These are phyloP conservation scores for Arrhamphus sclerolepis DNA, from an alignment of 2,797 vertebrate species.

Conservation along the genomic window DNA sequence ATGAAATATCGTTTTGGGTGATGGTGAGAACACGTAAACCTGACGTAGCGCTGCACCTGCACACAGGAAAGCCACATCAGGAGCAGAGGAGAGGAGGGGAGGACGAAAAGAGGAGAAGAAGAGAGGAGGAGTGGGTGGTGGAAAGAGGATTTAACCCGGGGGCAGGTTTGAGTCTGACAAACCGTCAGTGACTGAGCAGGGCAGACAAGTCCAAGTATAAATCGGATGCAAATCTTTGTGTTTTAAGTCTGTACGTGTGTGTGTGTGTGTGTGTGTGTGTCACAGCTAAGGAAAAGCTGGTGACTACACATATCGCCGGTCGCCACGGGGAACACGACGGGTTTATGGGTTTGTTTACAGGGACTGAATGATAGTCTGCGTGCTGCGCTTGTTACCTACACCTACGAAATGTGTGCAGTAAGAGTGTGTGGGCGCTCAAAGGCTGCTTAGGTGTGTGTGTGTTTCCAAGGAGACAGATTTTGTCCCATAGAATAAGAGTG, in stretches of 20 bases:
- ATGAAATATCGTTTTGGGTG: conserved; percentile 42
- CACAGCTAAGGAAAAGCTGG: conserved; percentile 36
- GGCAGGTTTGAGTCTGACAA: conserved; percentile 68
- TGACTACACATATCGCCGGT: conserved; percentile 33
- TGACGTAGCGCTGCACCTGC: conserved; percentile 22
- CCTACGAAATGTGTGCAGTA: conserved; percentile 2
- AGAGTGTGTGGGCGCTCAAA: conserved; percentile 11
- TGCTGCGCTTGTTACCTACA: too few relatives aligned
- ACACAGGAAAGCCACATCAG: conserved; percentile 37
- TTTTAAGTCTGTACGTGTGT: conserved; percentile 40
- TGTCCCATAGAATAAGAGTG: conserved; percentile 60
- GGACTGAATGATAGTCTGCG: too few relatives aligned
- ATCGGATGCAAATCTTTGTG: conserved; percentile 63
- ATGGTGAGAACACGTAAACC: conserved; percentile 31
- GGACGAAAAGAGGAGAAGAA: conserved; percentile 28
- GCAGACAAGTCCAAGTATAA: too few relatives aligned
- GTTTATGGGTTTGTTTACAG: background rate
- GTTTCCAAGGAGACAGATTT: conserved; percentile 64
- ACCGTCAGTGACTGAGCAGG: conserved; percentile 65
- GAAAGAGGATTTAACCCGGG: conserved; percentile 68
- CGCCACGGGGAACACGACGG: background rate
- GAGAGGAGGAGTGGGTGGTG: conserved; percentile 21
- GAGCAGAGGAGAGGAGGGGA: conserved; percentile 11
- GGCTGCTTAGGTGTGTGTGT: conserved; percentile 28
- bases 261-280: conserved; percentile 45